Percentiles rank a stretch among this genome's conserved stretches.
These are phyloP conservation scores for Macropis europaea DNA, from an alignment of 2,888 invertebrate species.

Conservation along the genomic window DNA sequence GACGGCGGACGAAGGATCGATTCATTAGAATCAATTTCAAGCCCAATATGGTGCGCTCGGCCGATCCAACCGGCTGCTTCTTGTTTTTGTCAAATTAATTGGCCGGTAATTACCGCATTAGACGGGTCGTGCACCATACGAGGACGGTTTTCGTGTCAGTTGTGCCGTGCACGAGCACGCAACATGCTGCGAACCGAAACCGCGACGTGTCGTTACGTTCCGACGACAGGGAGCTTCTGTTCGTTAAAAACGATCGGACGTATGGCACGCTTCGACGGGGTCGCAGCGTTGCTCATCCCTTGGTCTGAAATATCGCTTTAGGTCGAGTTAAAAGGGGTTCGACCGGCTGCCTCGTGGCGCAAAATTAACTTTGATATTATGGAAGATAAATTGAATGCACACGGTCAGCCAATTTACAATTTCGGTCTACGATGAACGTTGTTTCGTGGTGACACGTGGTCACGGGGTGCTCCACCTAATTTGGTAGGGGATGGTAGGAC, in stretches of 20 bases:
- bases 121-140: conserved; percentile 53
- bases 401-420: neutral
- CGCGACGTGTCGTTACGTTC: conserved; percentile 27
- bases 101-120: conserved; percentile 68
- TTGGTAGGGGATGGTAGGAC: too few species aligned
- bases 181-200: conserved; percentile 47
- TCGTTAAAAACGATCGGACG: conserved; percentile 29
- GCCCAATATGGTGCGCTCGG: conserved; percentile 49
- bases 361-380: neutral
- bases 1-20: conserved; percentile 31
- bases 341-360: neutral
- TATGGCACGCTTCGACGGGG: conserved; percentile 7
- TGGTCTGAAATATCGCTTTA: conserved; percentile 29
- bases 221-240: conserved; percentile 43
- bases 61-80: conserved; percentile 60
- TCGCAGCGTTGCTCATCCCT: conserved; percentile 3
- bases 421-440: neutral
- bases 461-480: too few species aligned
- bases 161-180: conserved; percentile 56
- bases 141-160: conserved; percentile 63
- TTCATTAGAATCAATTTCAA: conserved; percentile 63
- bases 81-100: conserved; percentile 73
- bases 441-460: too few species aligned
- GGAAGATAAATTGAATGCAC: neutral
- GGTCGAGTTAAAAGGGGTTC: conserved; percentile 21